Evolutionary conservation across 2,113 vertebrate genomes (phyloP).

Genomic region (Thalassoma bifasciatum): DNA sequence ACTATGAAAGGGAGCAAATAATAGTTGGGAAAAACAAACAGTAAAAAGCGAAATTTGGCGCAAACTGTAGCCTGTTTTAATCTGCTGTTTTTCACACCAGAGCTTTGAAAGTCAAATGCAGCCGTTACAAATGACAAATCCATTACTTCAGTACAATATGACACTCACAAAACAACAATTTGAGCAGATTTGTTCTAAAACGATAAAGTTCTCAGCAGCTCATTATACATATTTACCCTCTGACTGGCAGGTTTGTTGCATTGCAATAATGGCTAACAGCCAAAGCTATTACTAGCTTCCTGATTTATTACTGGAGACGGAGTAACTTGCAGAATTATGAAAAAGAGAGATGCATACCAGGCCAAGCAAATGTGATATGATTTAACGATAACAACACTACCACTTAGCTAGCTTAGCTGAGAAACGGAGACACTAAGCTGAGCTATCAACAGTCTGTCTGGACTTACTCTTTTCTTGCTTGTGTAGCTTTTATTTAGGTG

Average conservation of each 20-base stretch:
- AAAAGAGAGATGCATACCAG: background rate
- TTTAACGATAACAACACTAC: too few species aligned
- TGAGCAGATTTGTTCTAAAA: background rate
- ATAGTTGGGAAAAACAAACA: background rate
- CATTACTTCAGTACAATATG: background rate
- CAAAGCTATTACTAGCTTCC: background rate
- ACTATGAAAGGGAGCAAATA: slow-evolving; percentile 3
- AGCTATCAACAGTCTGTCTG: too few species aligned
- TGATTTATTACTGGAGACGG: background rate
- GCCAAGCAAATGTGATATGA: too few species aligned
- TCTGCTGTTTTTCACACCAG: background rate
- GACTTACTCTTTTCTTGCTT: too few species aligned
- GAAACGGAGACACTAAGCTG: too few species aligned
- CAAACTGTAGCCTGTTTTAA: slow-evolving; percentile 5
- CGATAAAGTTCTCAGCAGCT: background rate
- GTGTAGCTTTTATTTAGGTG: too few species aligned
- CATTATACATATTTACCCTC: background rate
- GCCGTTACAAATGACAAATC: background rate
- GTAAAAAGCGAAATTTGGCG: background rate
- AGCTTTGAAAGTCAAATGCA: background rate
- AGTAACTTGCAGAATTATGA: background rate
- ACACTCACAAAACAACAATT: background rate
- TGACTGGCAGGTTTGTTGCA: background rate
- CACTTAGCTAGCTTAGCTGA: too few species aligned
- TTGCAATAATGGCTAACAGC: background rate